These are phyloP conservation scores for Watsonalla cultraria DNA, from an alignment of 2,888 invertebrate species.

Conservation along the genomic window DNA sequence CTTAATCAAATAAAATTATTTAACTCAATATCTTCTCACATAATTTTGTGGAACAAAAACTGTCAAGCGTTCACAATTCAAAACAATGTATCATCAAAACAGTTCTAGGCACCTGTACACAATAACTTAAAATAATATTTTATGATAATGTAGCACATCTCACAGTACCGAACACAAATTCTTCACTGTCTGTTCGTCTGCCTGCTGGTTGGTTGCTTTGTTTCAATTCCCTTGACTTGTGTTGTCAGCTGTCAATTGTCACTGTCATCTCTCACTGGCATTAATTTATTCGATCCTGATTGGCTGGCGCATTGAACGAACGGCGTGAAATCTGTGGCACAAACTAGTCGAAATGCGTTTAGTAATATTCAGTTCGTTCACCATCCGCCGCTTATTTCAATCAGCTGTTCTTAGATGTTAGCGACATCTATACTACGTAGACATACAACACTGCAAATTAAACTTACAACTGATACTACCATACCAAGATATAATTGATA, in stretches of 20 bases:
- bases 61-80: slow-evolving; percentile 21
- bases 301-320: not conserved
- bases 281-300: not conserved
- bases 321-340: not conserved
- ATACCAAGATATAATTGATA: not conserved
- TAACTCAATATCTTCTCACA: slow-evolving; percentile 3
- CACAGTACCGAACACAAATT: slow-evolving; percentile 43
- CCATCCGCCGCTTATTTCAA: slow-evolving; percentile 4
- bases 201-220: not conserved
- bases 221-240: too few relatives aligned
- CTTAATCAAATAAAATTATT: not conserved
- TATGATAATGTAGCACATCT: slow-evolving; percentile 20
- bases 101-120: too few relatives aligned
- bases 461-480: too few relatives aligned
- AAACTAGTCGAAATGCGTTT: too few relatives aligned
- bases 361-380: too few relatives aligned
- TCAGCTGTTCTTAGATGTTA: slow-evolving; percentile 50
- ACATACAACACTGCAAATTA: not conserved
- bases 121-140: too few relatives aligned
- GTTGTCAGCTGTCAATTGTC: not conserved
- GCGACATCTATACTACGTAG: slow-evolving; percentile 20
- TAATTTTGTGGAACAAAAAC: slow-evolving; percentile 12
- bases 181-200: slow-evolving; percentile 34
- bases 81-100: not conserved
- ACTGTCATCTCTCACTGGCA: not conserved